phyloP scores from a whole-genome alignment of 2,113 vertebrate species.

The Australoheros scitulus region DNA sequence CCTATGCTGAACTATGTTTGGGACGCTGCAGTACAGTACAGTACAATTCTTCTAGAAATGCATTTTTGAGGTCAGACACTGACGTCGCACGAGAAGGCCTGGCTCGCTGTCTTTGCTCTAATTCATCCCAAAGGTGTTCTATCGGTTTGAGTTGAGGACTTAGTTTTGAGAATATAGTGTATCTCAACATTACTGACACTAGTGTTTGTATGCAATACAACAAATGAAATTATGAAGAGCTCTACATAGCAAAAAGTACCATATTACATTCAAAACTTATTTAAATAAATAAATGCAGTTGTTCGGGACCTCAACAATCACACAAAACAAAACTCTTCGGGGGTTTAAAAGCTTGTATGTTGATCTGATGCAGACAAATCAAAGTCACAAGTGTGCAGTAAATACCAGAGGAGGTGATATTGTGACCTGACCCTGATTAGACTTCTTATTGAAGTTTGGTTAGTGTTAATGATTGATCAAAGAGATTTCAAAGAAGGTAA shows the following conservation, averaged over 20 bases:
- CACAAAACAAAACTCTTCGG: neutral
- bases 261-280: neutral
- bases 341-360: slow-evolving; percentile 60
- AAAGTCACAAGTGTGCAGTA: slow-evolving; percentile 74
- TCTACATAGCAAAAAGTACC: neutral
- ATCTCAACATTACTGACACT: neutral
- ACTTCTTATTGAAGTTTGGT: slow-evolving; percentile 66
- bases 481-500: slow-evolving; percentile 53
- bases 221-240: neutral
- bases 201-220: neutral
- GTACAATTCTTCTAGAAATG: too few species aligned
- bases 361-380: slow-evolving; percentile 55
- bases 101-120: too few species aligned
- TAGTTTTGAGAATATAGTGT: too few species aligned
- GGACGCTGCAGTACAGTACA: neutral
- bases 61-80: too few species aligned
- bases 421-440: slow-evolving; percentile 58
- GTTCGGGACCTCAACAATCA: neutral
- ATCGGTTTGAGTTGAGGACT: too few species aligned
- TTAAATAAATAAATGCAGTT: neutral
- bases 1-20: neutral
- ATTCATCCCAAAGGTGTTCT: too few species aligned
- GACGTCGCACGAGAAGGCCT: too few species aligned
- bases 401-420: slow-evolving; percentile 71
- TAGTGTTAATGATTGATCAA: slow-evolving; percentile 74